Conservation (phyloP, 2,888 invertebrate genomes). For the Parnassius orleans region DNA sequence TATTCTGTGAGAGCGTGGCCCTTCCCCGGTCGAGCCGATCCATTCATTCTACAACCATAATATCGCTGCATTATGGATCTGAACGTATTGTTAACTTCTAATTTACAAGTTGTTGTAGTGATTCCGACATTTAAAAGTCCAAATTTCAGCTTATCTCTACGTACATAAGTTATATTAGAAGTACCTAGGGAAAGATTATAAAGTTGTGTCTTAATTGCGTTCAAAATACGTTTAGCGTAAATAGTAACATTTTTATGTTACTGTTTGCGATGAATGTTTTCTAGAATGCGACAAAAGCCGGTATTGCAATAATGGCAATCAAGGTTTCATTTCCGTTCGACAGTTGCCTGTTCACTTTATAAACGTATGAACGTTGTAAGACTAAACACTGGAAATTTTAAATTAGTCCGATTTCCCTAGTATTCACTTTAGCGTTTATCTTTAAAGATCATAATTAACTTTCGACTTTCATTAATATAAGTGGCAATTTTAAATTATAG, state of each 20-base stretch:
- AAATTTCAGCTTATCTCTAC: too few species aligned
- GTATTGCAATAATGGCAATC: slow-evolving; percentile 32
- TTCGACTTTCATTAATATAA: background rate
- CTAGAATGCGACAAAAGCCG: slow-evolving; percentile 30
- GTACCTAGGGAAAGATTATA: too few species aligned
- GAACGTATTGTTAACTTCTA: too few species aligned
- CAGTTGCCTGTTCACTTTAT: slow-evolving; percentile 28
- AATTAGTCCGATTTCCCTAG: slow-evolving; percentile 13
- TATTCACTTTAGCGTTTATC: background rate
- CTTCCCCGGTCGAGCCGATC: too few species aligned
- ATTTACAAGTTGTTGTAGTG: too few species aligned
- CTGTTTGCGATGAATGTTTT: slow-evolving; percentile 24
- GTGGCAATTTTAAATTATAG: too few species aligned
- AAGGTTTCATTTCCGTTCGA: slow-evolving; percentile 33
- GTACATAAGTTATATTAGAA: too few species aligned
- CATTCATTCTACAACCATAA: too few species aligned
- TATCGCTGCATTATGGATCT: too few species aligned
- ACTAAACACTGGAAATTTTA: slow-evolving; percentile 6
- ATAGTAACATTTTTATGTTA: slow-evolving; percentile 18
- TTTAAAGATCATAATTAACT: background rate
- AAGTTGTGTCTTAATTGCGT: too few species aligned
- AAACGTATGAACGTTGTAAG: slow-evolving; percentile 18
- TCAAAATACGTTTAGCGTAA: background rate
- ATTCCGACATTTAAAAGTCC: too few species aligned
- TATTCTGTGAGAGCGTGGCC: too few species aligned